phyloP scores from a whole-genome alignment of 2,797 vertebrate species.

The Fringilla coelebs region DNA sequence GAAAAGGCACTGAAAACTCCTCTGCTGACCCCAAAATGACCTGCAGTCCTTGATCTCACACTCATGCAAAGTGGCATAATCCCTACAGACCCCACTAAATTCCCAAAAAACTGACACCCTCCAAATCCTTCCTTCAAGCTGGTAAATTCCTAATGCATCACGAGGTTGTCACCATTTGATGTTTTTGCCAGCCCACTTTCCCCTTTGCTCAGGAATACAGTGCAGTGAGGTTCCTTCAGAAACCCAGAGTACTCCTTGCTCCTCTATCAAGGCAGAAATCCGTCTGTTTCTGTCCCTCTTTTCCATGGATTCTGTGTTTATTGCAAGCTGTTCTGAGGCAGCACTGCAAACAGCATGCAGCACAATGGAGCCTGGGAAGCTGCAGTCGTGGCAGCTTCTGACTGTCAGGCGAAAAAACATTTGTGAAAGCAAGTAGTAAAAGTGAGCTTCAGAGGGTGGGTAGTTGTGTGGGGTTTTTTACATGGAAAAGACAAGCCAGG shows the following conservation, averaged over 20 bases:
- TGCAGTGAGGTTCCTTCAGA: background rate
- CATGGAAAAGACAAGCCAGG: background rate
- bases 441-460: background rate
- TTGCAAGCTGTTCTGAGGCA: background rate
- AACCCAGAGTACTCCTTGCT: background rate
- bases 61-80: background rate
- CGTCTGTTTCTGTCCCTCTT: background rate
- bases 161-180: background rate
- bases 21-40: background rate
- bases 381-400: slow-evolving; percentile 8
- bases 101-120: background rate
- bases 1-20: background rate
- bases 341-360: background rate
- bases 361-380: background rate
- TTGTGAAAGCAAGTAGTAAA: slow-evolving; percentile 20
- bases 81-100: accelerated
- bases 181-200: background rate
- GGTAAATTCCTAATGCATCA: background rate
- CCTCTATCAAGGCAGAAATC: background rate
- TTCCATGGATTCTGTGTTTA: slow-evolving; percentile 18
- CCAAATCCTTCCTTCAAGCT: background rate
- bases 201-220: background rate
- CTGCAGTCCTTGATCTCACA: background rate
- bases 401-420: background rate
- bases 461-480: background rate